Evolutionary conservation across 1,140 invertebrate species (phyloP), one percentile per base, ranked within the genome.

Genomic region (Drosophila prosaltans): DNA sequence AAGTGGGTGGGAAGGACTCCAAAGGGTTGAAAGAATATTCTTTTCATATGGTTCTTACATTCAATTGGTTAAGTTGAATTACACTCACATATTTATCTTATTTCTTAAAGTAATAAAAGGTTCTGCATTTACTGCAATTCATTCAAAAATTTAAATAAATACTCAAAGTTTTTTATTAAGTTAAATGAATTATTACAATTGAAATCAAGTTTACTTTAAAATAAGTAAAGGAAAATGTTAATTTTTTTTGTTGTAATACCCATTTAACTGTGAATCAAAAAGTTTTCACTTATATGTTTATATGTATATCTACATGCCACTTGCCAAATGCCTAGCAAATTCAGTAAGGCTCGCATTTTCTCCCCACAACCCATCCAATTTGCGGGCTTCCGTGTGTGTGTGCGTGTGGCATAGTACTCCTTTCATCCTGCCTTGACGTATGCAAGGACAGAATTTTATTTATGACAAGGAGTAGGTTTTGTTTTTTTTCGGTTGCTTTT

Each of bases 401-500:
- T 39, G 36, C 4, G 36, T 39, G 36, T 39, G 36, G 9, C 39
- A 40, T 40, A 9, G 10, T 11, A 40, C 39, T 40, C 11, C 5
- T 28, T 28, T 57, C n/a, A 32, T 6, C 32, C 1, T 39, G 21
- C 63, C 26, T 26, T 10, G 8, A 41, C 36, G 30, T 8, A 60
- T 54, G 45, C 60, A 59, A 45, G 41, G 41, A 48, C n/a, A 39
- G 3, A 74, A 24, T 45, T 48, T 69, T 68, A 62, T 61, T 67
- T 74, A 32, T 24, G 57, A 58, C 40, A 45, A 73, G 45, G 60
- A 67, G 64, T 54, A 26, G 45, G 45, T 51, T 51, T 51, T 16
- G 11, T 6, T 51, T 51, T 51, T 48, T 51, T 26, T 51, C 24
- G 21, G 45, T 51, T 6, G 32, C 32, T 36, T 36, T 51, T 51